A percentile compares a stretch with the other conserved stretches of the same genome.
Evolutionary conservation across 2,113 vertebrate species (phyloP).

Genomic region (Ctenomys sociabilis): DNA sequence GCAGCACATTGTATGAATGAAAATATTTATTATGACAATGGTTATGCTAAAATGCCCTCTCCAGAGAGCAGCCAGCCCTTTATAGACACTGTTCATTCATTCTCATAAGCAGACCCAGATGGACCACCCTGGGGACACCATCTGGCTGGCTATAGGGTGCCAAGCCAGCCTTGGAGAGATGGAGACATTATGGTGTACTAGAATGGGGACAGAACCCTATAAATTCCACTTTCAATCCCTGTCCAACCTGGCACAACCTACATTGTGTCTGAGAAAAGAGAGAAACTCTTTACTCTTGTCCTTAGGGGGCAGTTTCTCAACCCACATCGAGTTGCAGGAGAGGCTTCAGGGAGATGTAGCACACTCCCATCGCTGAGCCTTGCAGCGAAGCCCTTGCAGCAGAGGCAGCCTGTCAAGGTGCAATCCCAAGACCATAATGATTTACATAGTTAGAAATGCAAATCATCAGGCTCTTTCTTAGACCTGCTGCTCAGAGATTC

Average conservation of each 20-base stretch:
- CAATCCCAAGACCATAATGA: not conserved
- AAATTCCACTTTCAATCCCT: not conserved
- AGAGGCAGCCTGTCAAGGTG: not conserved
- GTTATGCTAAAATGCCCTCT: conserved; percentile 57
- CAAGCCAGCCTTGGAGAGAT: conserved; percentile 38
- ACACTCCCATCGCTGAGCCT: not conserved
- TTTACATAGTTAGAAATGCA: not conserved
- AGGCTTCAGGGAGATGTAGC: not conserved
- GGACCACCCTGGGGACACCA: conserved; percentile 72
- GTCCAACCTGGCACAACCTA: not conserved
- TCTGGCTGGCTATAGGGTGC: conserved; percentile 54
- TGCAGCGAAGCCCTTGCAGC: not conserved
- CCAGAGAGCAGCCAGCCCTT: conserved; percentile 48
- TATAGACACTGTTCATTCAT: conserved; percentile 69
- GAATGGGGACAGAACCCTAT: not conserved
- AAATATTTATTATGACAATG: conserved; percentile 29
- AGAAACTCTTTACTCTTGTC: not conserved
- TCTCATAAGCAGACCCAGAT: conserved; percentile 74
- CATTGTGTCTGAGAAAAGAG: not conserved
- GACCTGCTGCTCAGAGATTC: not conserved
- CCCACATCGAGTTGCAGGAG: not conserved
- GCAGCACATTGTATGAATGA: not conserved
- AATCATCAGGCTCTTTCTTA: not conserved
- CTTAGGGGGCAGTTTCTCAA: not conserved
- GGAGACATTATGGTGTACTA: not conserved